Evolutionary conservation across 2,113 vertebrate genomes (phyloP), one percentile per base, ranked within the genome.

Genomic region (Callorhinus ursinus): DNA sequence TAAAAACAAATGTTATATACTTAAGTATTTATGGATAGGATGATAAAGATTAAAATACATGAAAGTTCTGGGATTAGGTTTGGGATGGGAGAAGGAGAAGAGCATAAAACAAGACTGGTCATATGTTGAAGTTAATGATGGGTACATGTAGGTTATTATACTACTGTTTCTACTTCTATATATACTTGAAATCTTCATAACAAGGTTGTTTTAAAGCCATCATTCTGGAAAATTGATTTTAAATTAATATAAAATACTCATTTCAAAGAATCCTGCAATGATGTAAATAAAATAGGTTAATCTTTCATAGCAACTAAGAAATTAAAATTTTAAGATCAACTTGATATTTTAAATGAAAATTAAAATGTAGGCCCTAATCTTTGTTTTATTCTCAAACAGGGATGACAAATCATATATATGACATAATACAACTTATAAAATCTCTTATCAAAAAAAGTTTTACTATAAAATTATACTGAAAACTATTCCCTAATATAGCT

Each of bases 161-260:
- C n/a, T 83, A 76, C 15, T 49, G 46, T 71, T 72, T 81, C 67
- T 84, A 39, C 36, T 69, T 89, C 11, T 28, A 3, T 10, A 24
- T 53, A 53, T 36, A 72, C 57, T 46, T 90, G 55, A 93, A 90
- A 83, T 90, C 46, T 79, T 26, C 67, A 59, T 19, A 53, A 14
- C 36, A 69, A 53, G 5, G 18, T 18, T 39, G 46, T 74, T 86
- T 77, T n/a, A 74, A 90, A 85, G 49, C 4, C 24, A 90, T 24
- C 65, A n/a, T 85, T 79, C 83, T 72, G 89, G 53, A 85, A 90
- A 95, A 83, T 21, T 72, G 18, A 7, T 42, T 92, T 92, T 79
- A 89, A 92, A 95, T 74, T 72, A 88, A 5, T 53, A 81, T 76
- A 67, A 97, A 96, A 94, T n/a, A 90, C 16, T 84, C n/a, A 92